A percentile compares a stretch with the other conserved stretches of the same genome.
These are phyloP conservation scores for Phymanthus crucifer DNA, from an alignment of 92 coral and sea anemone genomes.

Conservation along the genomic window DNA sequence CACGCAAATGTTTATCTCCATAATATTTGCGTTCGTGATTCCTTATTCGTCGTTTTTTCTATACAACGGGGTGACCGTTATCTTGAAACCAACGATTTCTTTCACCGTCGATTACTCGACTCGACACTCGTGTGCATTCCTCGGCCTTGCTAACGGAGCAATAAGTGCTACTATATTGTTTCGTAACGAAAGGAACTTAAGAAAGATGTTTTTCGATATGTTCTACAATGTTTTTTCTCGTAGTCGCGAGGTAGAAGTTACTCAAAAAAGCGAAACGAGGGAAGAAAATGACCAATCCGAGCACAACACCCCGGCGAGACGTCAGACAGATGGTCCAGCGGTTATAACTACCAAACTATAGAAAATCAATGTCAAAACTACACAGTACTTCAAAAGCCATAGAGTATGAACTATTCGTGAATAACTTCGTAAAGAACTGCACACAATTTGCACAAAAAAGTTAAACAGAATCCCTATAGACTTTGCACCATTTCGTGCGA, in stretches of 20 bases:
- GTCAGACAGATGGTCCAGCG: neutral
- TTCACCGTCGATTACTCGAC: neutral
- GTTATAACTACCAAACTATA: neutral
- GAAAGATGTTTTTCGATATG: neutral
- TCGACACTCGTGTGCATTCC: neutral
- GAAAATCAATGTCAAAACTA: too few relatives aligned
- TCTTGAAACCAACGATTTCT: neutral
- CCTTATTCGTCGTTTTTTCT: neutral
- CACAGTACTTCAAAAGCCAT: too few relatives aligned
- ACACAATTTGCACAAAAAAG: too few relatives aligned
- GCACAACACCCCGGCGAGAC: neutral
- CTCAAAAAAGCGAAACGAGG: neutral
- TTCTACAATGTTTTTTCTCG: neutral
- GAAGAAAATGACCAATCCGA: neutral
- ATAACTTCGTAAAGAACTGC: too few relatives aligned
- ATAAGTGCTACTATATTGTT: neutral
- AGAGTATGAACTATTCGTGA: too few relatives aligned
- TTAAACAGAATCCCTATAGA: too few relatives aligned
- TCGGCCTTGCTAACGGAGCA: neutral
- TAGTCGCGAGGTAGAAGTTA: neutral
- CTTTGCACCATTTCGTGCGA: too few relatives aligned
- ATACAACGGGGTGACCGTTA: neutral
- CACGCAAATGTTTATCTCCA: neutral
- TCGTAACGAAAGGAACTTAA: neutral
- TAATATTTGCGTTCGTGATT: neutral